These are phyloP conservation scores for Nyleta sp. DNA, from an alignment of 2,888 invertebrate genomes.

Conservation along the genomic window DNA sequence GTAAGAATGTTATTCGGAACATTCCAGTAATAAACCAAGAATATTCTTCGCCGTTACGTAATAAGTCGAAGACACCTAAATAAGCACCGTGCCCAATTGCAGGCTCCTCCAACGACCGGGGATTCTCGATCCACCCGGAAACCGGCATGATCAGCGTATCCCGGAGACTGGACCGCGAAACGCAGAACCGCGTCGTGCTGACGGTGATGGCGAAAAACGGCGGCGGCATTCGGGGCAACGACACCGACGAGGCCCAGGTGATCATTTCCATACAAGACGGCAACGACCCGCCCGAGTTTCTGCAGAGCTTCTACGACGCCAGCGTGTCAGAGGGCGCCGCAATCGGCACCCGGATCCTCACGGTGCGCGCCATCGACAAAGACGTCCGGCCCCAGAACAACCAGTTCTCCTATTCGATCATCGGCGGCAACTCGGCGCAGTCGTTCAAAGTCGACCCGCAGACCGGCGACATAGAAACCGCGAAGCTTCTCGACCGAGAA, in stretches of 20 bases:
- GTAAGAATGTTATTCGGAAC: no score
- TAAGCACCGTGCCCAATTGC: no score
- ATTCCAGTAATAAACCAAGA: no score
- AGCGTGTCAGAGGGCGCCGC: slow-evolving; percentile 91
- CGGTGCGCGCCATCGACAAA: slow-evolving; percentile 94
- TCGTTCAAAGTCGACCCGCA: slow-evolving; percentile 95
- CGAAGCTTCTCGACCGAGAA: slow-evolving; percentile 91
- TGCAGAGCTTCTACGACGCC: slow-evolving; percentile 90
- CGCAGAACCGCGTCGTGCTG: slow-evolving; percentile 93
- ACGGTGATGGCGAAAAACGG: slow-evolving; percentile 97
- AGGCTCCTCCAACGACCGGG: slow-evolving; percentile 92
- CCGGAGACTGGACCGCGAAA: slow-evolving; percentile 92
- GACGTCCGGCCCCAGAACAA: slow-evolving; percentile 96
- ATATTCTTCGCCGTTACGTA: no score
- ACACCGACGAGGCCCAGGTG: slow-evolving; percentile 97
- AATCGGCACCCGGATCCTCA: slow-evolving; percentile 89
- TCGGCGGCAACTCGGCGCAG: slow-evolving; percentile 92
- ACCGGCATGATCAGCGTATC: slow-evolving; percentile 94
- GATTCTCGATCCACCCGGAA: slow-evolving; percentile 93
- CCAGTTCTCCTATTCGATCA: slow-evolving; percentile 95
- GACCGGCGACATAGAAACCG: slow-evolving; percentile 91
- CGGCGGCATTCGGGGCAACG: slow-evolving; percentile 96
- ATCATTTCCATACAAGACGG: slow-evolving; percentile 97
- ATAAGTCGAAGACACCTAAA: no score
- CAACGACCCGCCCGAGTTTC: slow-evolving; percentile 97